Base-by-base conservation (phyloP, 2,113 vertebrate species). In the Semnornis frantzii region DNA sequence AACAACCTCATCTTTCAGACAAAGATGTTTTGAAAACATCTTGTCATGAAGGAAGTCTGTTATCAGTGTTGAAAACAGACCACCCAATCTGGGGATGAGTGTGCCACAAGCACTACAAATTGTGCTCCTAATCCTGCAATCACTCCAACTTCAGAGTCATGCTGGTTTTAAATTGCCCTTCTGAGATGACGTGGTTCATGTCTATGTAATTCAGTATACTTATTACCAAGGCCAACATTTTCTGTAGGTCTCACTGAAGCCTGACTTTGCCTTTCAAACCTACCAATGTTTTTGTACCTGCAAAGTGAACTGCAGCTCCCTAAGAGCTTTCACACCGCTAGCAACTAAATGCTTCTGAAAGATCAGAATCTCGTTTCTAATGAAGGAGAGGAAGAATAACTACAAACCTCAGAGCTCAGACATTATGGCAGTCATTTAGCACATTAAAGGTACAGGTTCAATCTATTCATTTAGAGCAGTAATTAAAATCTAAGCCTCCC, bases 401-500 rank as follows among this genome's bases (percentile, higher is more conserved):
- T 33, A 52, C 34, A 94, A 76, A 66, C 17, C 12, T 37, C 42
- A 77, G 66, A 74, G 82, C 69, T 80, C 82, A 91, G 65, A 37
- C 16, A 66, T 44, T 12, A 11, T 37, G 37, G 46, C 10, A 52
- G 18, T 50, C 42, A 77, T 11, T 42, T 77, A 83, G 19, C 31
- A 63, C 39, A 64, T 48, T 82, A 68, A 64, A 91, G 89, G 37
- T 66, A 70, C n/a, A 33, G 50, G n/a, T 85, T 85, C 69, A 73
- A 57, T 42, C 19, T 80, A 33, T 33, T 91, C 66, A 71, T 94
- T 88, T 85, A 62, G 37, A 83, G 60, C 18, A 71, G 60, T 71
- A 91, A 85, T 73, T 94, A 85, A 87, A 94, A 63, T 46, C 15
- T 74, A 60, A 87, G 42, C 15, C 12, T 95, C 42, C 79, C 28